Percentiles rank a stretch among this genome's conserved stretches.
Conservation (phyloP, 2,797 vertebrate genomes). For the Sylvia borin region DNA sequence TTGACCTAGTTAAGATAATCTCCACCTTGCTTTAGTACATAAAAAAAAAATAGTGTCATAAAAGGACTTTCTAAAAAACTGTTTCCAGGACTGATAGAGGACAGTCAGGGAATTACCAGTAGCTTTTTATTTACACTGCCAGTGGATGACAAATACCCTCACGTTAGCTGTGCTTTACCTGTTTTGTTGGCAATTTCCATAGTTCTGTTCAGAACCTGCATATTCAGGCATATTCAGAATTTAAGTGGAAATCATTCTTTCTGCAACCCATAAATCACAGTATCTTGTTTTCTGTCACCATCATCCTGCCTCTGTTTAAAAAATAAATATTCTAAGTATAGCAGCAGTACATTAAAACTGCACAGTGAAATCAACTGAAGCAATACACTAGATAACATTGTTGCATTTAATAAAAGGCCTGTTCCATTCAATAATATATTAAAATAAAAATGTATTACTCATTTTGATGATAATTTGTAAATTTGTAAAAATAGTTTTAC, state of each 20-base stretch:
- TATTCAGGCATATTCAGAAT: neutral
- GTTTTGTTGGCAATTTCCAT: neutral
- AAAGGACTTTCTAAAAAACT: neutral
- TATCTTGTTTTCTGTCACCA: neutral
- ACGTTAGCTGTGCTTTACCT: neutral
- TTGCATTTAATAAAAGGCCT: neutral
- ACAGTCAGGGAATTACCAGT: neutral
- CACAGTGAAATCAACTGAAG: neutral
- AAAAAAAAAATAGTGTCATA: neutral
- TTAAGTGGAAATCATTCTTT: neutral
- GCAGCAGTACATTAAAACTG: neutral
- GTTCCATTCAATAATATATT: neutral
- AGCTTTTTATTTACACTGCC: neutral
- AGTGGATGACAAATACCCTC: neutral
- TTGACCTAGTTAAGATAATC: neutral
- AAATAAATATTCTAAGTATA: neutral
- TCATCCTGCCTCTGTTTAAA: neutral
- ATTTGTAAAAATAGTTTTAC: neutral
- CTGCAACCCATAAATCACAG: neutral
- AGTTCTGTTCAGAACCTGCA: neutral
- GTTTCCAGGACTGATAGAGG: neutral
- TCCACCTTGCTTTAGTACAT: neutral
- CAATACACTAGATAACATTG: neutral
- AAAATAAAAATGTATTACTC: neutral
- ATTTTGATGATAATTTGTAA: neutral